Conservation (phyloP, 37 sponge, comb jelly and placozoan genomes). For the Theonella swinhoei region DNA sequence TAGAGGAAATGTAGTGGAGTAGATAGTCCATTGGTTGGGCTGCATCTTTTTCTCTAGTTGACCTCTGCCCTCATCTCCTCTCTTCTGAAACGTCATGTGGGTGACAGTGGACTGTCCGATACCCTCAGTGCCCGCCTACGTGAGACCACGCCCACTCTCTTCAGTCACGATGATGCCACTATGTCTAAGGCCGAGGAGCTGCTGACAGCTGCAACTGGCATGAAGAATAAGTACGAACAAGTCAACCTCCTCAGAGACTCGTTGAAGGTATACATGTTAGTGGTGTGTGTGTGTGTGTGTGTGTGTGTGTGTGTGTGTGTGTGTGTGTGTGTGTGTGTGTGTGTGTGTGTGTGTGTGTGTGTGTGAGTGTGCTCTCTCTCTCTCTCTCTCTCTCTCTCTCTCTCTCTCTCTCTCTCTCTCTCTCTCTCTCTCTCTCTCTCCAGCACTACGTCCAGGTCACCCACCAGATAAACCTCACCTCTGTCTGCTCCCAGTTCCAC, state of each 20-base stretch:
- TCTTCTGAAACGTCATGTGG: conserved; percentile 73
- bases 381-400: conserved; percentile 2
- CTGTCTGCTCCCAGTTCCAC: conserved; percentile 73
- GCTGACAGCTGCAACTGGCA: conserved; percentile 54
- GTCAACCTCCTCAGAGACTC: conserved; percentile 64
- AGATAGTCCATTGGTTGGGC: neutral
- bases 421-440: neutral
- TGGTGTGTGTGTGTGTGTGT: conserved; percentile 28
- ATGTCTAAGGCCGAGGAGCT: conserved; percentile 70
- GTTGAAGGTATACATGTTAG: conserved; percentile 39
- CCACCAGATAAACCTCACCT: conserved; percentile 64
- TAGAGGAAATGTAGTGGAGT: neutral
- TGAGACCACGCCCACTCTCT: conserved; percentile 59
- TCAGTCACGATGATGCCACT: conserved; percentile 85
- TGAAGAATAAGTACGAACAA: conserved; percentile 31
- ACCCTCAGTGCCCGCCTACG: conserved; percentile 70
- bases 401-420: neutral
- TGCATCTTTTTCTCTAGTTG: conserved; percentile 24
- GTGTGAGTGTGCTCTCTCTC: no score
- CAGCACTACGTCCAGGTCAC: conserved; percentile 80
- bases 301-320: no score
- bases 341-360: neutral
- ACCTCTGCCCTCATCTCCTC: conserved; percentile 67
- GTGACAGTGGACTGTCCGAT: conserved; percentile 76
- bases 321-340: no score